These are phyloP conservation scores for Takifugu bimaculatus DNA, from an alignment of 2,113 vertebrate genomes.

Conservation along the genomic window DNA sequence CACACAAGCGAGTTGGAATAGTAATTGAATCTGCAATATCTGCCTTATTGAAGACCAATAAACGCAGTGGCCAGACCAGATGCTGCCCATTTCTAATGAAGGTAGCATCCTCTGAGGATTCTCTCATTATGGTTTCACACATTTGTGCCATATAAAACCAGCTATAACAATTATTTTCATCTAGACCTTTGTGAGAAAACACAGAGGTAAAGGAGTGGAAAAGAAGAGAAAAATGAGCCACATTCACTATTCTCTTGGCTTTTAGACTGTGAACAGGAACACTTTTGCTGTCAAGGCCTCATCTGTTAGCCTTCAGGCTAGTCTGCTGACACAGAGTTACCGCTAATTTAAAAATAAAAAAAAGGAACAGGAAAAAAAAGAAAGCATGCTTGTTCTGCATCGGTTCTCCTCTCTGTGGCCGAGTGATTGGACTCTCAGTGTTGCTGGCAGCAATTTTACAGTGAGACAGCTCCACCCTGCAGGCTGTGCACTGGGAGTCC, in stretches of 20 bases:
- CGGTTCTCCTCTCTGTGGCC: conserved; percentile 41
- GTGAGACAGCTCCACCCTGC: conserved; percentile 65
- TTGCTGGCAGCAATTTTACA: conserved; percentile 45
- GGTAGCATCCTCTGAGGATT: conserved; percentile 14
- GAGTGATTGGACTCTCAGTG: conserved; percentile 43
- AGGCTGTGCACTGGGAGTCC: conserved; percentile 64
- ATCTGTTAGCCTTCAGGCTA: conserved; percentile 32
- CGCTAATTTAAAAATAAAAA: conserved; percentile 34
- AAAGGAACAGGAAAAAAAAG: conserved; percentile 41
- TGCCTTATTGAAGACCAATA: conserved; percentile 5
- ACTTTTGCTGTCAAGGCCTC: conserved; percentile 42
- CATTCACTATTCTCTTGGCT: conserved; percentile 20
- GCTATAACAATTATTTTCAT: conserved; percentile 13
- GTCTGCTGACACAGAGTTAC: conserved; percentile 6
- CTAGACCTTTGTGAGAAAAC: conserved; percentile 4
- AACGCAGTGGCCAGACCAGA: conserved; percentile 11
- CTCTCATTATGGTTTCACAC: conserved; percentile 23
- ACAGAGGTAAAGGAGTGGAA: neutral
- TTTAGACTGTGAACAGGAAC: conserved; percentile 30
- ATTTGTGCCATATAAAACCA: neutral
- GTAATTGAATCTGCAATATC: conserved; percentile 2
- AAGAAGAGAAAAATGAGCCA: conserved; percentile 8
- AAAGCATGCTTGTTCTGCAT: conserved; percentile 34
- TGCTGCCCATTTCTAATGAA: conserved; percentile 12
- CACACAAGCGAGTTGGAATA: neutral